Base-by-base conservation (phyloP, 2,888 invertebrate genomes). In the Calliopum simillimum region DNA sequence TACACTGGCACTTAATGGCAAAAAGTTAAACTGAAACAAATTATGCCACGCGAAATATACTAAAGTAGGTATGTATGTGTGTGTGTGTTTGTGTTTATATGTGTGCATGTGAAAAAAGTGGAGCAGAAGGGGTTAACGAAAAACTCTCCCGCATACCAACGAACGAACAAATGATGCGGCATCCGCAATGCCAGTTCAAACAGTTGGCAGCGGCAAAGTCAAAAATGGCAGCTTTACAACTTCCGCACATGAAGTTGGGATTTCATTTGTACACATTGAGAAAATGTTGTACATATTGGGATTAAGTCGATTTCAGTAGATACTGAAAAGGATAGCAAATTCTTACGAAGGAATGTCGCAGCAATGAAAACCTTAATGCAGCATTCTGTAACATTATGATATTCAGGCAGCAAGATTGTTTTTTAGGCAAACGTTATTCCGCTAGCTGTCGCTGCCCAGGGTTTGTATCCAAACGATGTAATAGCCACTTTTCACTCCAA, bases 221-320 rank as follows among this genome's bases (percentile, higher is more conserved):
- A 74, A 76, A 75, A 80, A 81, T 81, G 83, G 81, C 82, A 82
- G 82, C 81, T 82, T 82, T 82, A 82, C 81, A 82, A 82, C 80
- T 82, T 82, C 82, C 82, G 82, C 71, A 75, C 64, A 1, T 33
- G 33, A 33, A 33, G 5, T 33, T 33, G 33, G n/a, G 33, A 8
- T 33, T 33, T 33, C 8, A 33, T 33, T 33, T 33, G 1, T 33
- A 33, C 33, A 33, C 33, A 33, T 33, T 33, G 33, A 33, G 8
- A 33, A 33, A 33, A 33, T 33, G 8, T 33, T 33, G 8, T n/a
- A n/a, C n/a, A 33, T 33, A 1, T 8, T 8, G 33, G 1, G 33
- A 5, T 33, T 8, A 33, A 3, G 4, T 8, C 8, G 8, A 33
- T 33, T 33, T 33, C 8, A 33, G 33, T 8, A 8, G 8, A 33